A percentile compares a stretch with the other conserved stretches of the same genome.
phyloP scores from a whole-genome alignment of 1,140 invertebrate genomes.

The Heliconius hewitsoni region DNA sequence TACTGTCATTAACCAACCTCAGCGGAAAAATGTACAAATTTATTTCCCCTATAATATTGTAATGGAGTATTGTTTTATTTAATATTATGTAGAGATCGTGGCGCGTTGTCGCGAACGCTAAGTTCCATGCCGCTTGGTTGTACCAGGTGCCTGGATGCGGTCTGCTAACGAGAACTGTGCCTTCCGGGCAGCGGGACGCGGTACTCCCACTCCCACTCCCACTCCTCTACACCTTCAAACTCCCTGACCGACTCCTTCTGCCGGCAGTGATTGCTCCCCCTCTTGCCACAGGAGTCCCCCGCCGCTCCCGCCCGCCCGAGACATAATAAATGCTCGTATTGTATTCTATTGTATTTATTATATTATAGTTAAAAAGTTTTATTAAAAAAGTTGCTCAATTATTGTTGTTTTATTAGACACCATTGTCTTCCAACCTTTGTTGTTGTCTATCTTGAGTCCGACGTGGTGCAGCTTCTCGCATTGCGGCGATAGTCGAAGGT shows the following conservation, averaged over 20 bases:
- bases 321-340: slow-evolving; percentile 72
- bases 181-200: slow-evolving; percentile 50
- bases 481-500: background rate
- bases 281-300: slow-evolving; percentile 10
- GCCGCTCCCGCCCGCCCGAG: slow-evolving; percentile 52
- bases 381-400: slow-evolving; percentile 79
- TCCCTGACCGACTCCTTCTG: too few species aligned
- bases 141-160: background rate
- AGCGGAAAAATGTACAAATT: slow-evolving; percentile 10
- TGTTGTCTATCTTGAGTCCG: too few species aligned
- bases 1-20: background rate
- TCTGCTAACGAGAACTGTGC: slow-evolving; percentile 60
- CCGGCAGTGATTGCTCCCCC: background rate
- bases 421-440: background rate
- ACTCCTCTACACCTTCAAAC: slow-evolving; percentile 35
- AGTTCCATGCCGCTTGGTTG: background rate
- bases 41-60: slow-evolving; percentile 10
- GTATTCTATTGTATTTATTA: slow-evolving; percentile 78
- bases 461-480: background rate
- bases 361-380: slow-evolving; percentile 77
- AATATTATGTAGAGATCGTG: background rate
- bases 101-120: background rate
- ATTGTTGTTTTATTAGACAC: slow-evolving; percentile 44
- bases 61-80: slow-evolving; percentile 11
- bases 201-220: background rate